Percentiles rank a stretch among this genome's conserved stretches.
phyloP scores from a whole-genome alignment of 2,888 invertebrate species.

The Drosophila bunnanda region DNA sequence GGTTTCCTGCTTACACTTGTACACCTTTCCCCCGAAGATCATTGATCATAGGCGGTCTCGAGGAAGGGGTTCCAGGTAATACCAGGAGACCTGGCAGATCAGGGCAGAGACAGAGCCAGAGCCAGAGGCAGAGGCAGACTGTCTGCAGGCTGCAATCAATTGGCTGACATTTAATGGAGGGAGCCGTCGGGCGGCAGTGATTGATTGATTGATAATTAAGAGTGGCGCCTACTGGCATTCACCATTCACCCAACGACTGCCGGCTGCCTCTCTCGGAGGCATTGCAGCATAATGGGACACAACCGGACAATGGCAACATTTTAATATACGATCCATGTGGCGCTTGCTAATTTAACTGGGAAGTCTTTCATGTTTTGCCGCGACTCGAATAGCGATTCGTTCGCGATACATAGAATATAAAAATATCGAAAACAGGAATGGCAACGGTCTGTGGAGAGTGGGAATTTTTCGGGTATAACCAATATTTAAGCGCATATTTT shows the following conservation, averaged over 20 bases:
- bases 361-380: slow-evolving; percentile 70
- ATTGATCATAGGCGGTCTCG: slow-evolving; percentile 1
- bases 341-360: slow-evolving; percentile 68
- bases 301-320: slow-evolving; percentile 30
- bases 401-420: slow-evolving; percentile 26
- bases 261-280: slow-evolving; percentile 2
- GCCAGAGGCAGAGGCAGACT: slow-evolving; percentile 15
- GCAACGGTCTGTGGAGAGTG: slow-evolving; percentile 8
- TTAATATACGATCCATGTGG: slow-evolving; percentile 70
- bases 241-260: slow-evolving; percentile 29
- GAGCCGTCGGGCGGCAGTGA: slow-evolving; percentile 69
- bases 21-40: not conserved
- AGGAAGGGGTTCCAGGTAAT: not conserved
- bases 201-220: slow-evolving; percentile 80
- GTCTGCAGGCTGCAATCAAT: slow-evolving; percentile 68
- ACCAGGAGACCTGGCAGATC: not conserved
- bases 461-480: slow-evolving; percentile 42
- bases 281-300: slow-evolving; percentile 64
- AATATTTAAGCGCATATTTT: slow-evolving; percentile 52
- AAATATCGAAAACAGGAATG: slow-evolving; percentile 30
- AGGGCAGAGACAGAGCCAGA: not conserved
- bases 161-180: slow-evolving; percentile 77
- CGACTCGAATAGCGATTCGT: slow-evolving; percentile 39
- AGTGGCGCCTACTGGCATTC: slow-evolving; percentile 69
- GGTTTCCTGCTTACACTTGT: not conserved